Evolutionary conservation across 2,113 vertebrate genomes (phyloP), one percentile per base, ranked within the genome.

Genomic region (Microcebus jonahi): DNA sequence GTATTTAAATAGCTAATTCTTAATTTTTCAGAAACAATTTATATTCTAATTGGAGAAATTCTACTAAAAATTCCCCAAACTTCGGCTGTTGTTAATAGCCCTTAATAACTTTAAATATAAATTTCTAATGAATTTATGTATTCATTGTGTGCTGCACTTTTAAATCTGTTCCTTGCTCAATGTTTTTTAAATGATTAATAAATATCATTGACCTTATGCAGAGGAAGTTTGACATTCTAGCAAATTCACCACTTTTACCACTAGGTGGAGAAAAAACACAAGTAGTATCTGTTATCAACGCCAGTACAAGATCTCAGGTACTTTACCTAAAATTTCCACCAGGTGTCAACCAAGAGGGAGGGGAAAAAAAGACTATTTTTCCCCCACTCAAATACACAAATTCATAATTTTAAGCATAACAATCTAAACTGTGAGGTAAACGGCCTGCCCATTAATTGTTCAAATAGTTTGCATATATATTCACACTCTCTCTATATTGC

Each of bases 201-300:
- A 70, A 9, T 53, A 85, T 5, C 34, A 57, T 73, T 45, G 39
- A 90, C 61, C 42, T 80, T 50, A 63, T 2, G 31, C 70, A 31
- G 20, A 80, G 42, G 1, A 15, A 13, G 79, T 53, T 29, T 55
- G 48, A 80, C 70, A 83, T 70, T 70, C 61, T 25, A 39, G 31
- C 79, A 88, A 73, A 90, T 91, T 92, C 90, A 75, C 48, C 14
- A 77, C 0, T 27, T 6, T 63, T 83, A 96, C 98, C 98, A 97
- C 96, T 92, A 98, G 98, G 96, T 98, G 98, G 98, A 97, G 97
- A 84, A 97, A 97, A 97, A 98, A 42, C 70, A 97, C 34, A 98
- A 85, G 87, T 48, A 94, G 95, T 97, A 68, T 53, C 17, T 27
- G 25, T 1, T 6, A 14, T 6, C 1, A 27, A 8, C 0, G 20